Evolutionary conservation across 2,113 vertebrate species (phyloP).

Genomic region (Pimephales promelas): DNA sequence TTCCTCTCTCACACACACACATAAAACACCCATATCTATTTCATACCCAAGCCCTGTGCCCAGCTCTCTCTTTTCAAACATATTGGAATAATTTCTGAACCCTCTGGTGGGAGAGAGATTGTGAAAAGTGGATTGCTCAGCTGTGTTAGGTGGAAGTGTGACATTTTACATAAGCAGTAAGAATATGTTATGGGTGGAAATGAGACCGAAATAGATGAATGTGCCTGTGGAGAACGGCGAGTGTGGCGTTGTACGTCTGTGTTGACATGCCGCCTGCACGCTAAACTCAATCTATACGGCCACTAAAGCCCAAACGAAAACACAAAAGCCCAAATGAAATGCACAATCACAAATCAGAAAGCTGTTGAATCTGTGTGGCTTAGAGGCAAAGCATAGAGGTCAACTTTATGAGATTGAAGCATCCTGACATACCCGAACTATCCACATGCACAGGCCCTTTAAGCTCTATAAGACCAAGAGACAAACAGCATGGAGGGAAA

Average conservation of each 20-base stretch:
- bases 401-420: slow-evolving; percentile 16
- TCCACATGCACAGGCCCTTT: neutral
- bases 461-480: slow-evolving; percentile 18
- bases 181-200: slow-evolving; percentile 31
- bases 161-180: slow-evolving; percentile 29
- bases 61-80: slow-evolving; percentile 19
- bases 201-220: slow-evolving; percentile 25
- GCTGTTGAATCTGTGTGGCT: slow-evolving; percentile 4
- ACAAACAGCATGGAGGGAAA: neutral
- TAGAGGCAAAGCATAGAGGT: slow-evolving; percentile 32
- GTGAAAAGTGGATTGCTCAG: slow-evolving; percentile 18
- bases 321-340: slow-evolving; percentile 23
- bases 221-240: neutral
- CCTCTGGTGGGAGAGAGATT: slow-evolving; percentile 25
- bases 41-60: slow-evolving; percentile 13
- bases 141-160: slow-evolving; percentile 25
- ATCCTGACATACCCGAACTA: neutral
- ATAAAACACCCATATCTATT: slow-evolving; percentile 1
- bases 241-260: neutral
- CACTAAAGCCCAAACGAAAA: slow-evolving; percentile 17
- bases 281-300: slow-evolving; percentile 18
- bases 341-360: slow-evolving; percentile 30
- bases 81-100: slow-evolving; percentile 29
- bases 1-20: neutral
- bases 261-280: neutral